phyloP scores from a whole-genome alignment of 2,888 invertebrate genomes.

The Acrobasis repandana region DNA sequence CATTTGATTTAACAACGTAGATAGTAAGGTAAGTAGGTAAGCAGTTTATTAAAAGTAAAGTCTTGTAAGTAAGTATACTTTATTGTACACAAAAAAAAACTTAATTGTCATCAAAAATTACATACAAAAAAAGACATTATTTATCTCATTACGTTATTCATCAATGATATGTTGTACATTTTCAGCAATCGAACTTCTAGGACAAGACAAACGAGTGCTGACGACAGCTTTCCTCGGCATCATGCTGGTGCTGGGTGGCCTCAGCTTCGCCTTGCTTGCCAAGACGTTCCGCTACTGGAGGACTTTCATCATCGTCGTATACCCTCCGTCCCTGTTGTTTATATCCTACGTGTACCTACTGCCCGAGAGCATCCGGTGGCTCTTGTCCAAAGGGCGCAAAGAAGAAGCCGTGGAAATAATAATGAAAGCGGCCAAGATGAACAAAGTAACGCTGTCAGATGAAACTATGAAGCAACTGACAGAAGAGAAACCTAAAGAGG shows the following conservation, averaged over 20 bases:
- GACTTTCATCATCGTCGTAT: slow-evolving; percentile 85
- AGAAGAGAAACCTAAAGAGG: slow-evolving; percentile 60
- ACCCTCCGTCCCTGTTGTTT: slow-evolving; percentile 87
- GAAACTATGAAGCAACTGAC: slow-evolving; percentile 67
- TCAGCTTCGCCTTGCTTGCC: slow-evolving; percentile 86
- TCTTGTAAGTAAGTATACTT: too few species aligned
- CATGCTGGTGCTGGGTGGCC: slow-evolving; percentile 86
- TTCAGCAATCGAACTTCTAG: slow-evolving; percentile 72
- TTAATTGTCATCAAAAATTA: too few species aligned
- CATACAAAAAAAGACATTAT: too few species aligned
- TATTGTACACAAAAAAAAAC: too few species aligned
- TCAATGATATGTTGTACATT: slow-evolving; percentile 27
- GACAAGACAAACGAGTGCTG: slow-evolving; percentile 70
- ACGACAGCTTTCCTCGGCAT: slow-evolving; percentile 72
- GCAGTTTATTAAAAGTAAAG: too few species aligned
- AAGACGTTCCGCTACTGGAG: slow-evolving; percentile 89
- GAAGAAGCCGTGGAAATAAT: slow-evolving; percentile 86
- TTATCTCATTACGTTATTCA: neutral
- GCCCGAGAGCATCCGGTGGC: slow-evolving; percentile 91
- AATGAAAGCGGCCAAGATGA: slow-evolving; percentile 84
- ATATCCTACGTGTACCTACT: slow-evolving; percentile 86
- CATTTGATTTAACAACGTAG: too few species aligned
- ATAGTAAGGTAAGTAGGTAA: too few species aligned
- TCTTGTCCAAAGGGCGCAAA: slow-evolving; percentile 86
- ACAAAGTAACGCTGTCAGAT: slow-evolving; percentile 76